phyloP scores from a whole-genome alignment of 2,888 invertebrate genomes.

The Hyalella azteca region DNA sequence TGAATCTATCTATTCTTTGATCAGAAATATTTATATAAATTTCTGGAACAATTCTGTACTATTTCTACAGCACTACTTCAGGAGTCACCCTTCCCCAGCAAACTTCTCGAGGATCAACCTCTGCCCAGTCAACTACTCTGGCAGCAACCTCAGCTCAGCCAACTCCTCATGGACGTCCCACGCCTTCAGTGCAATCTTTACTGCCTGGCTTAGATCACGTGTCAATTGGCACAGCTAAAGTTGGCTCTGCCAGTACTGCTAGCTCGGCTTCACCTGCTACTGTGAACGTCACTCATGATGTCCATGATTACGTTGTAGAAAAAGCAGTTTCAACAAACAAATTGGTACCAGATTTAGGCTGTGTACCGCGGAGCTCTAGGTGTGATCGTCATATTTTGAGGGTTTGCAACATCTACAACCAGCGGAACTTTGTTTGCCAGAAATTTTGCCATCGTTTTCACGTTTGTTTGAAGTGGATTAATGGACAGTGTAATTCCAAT shows the following conservation, averaged over 20 bases:
- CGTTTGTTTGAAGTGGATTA: constrained; percentile 43
- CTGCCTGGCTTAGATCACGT: background rate
- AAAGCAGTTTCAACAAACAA: background rate
- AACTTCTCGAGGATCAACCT: no score
- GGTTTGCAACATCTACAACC: constrained; percentile 3
- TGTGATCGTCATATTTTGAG: constrained; percentile 25
- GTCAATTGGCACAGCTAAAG: background rate
- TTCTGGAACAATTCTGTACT: no score
- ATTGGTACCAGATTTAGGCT: background rate
- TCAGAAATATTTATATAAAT: no score
- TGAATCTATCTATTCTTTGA: no score
- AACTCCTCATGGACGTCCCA: background rate
- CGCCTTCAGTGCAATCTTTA: background rate
- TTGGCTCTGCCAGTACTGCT: background rate
- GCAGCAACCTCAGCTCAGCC: background rate
- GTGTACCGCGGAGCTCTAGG: background rate
- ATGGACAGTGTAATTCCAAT: constrained; percentile 29
- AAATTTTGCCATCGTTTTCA: constrained; percentile 46
- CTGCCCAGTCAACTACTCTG: background rate
- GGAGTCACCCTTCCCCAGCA: no score
- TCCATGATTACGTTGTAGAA: background rate
- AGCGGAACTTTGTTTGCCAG: background rate
- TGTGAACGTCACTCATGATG: background rate
- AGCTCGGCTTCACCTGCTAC: background rate
- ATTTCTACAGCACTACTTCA: no score